A percentile compares a stretch with the other conserved stretches of the same genome.
phyloP scores from a whole-genome alignment of 2,888 invertebrate species.

The Zaprionus obscuricornis region DNA sequence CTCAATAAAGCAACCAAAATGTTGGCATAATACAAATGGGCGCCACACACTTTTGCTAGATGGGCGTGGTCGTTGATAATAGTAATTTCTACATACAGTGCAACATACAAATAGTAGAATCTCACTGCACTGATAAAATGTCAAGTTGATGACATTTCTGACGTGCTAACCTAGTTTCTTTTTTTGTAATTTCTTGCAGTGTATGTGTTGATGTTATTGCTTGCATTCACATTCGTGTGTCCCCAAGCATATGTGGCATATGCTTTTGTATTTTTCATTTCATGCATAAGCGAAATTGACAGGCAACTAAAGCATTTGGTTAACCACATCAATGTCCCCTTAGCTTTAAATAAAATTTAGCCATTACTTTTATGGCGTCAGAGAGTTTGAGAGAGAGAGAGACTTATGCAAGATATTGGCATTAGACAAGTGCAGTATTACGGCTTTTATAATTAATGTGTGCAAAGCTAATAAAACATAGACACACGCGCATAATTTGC shows the following conservation, averaged over 20 bases:
- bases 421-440: constrained; percentile 56
- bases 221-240: background rate
- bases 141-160: constrained; percentile 63
- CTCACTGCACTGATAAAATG: constrained; percentile 52
- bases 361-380: constrained; percentile 51
- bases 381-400: constrained; percentile 22
- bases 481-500: background rate
- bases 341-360: constrained; percentile 37
- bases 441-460: constrained; percentile 67
- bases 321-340: constrained; percentile 19
- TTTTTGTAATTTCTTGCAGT: background rate
- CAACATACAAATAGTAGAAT: constrained; percentile 14
- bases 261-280: background rate
- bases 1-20: constrained; percentile 54
- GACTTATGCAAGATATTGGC: constrained; percentile 31
- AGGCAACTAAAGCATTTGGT: constrained; percentile 29
- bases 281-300: constrained; percentile 20
- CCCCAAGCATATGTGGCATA: background rate
- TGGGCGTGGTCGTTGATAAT: too few species aligned
- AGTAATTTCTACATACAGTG: constrained; percentile 52
- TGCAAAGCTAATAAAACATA: constrained; percentile 35
- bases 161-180: constrained; percentile 47
- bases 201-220: background rate
- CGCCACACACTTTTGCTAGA: too few species aligned
- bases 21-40: background rate